These are phyloP conservation scores for Eleutherodactylus coqui DNA, from an alignment of 2,797 vertebrate genomes.

Conservation along the genomic window DNA sequence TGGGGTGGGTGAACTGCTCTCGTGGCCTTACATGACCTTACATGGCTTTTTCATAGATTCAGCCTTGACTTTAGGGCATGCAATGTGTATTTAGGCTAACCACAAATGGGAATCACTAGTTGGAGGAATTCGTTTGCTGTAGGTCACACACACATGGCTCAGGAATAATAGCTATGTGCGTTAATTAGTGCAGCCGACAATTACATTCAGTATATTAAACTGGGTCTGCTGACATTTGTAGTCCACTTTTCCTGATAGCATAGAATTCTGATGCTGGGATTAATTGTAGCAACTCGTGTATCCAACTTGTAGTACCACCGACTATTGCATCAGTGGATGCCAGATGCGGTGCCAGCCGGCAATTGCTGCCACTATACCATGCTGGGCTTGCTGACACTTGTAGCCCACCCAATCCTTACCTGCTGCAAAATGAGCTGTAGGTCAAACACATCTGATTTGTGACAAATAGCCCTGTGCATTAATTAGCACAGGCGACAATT, in stretches of 20 bases:
- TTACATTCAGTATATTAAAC: neutral
- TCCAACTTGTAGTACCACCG: too few relatives aligned
- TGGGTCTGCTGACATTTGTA: neutral
- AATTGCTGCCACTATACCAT: too few relatives aligned
- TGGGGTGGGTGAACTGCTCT: neutral
- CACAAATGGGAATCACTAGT: conserved; percentile 4
- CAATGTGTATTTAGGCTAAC: conserved; percentile 4
- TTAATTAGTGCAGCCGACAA: neutral
- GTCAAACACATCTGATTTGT: too few relatives aligned
- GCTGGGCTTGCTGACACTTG: neutral
- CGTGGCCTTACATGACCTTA: neutral
- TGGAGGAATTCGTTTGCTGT: neutral
- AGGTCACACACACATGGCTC: neutral
- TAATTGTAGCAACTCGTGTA: too few relatives aligned
- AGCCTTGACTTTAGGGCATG: neutral
- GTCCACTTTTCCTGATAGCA: neutral
- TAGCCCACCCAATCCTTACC: neutral
- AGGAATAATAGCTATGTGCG: neutral
- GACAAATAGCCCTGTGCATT: too few relatives aligned
- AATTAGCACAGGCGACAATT: too few relatives aligned
- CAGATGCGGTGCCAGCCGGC: too few relatives aligned
- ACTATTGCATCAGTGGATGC: too few relatives aligned
- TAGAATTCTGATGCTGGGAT: too few relatives aligned
- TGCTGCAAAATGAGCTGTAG: too few relatives aligned
- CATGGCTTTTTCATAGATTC: neutral